phyloP scores from a whole-genome alignment of 2,888 invertebrate genomes.

The Rhagophthalmus giganteus region DNA sequence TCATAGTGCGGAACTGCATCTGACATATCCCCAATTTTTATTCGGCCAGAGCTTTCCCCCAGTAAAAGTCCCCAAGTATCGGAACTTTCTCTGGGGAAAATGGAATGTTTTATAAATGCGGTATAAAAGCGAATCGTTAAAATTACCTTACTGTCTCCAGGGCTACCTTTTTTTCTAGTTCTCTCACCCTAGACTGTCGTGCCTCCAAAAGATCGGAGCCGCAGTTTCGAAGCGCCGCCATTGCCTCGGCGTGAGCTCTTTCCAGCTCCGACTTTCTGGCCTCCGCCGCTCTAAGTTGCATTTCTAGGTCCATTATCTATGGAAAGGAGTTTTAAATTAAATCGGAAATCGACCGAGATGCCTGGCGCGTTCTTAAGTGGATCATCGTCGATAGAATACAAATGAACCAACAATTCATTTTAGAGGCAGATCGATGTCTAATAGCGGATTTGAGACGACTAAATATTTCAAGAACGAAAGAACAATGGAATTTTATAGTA shows the following conservation, averaged over 20 bases:
- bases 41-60: constrained; percentile 7
- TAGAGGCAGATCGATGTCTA: constrained; percentile 9
- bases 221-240: constrained; percentile 61
- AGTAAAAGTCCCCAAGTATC: constrained; percentile 9
- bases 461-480: no score
- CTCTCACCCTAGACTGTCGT: constrained; percentile 80
- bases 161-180: constrained; percentile 86
- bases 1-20: constrained; percentile 8
- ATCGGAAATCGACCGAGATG: constrained; percentile 3
- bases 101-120: constrained; percentile 1
- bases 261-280: constrained; percentile 75
- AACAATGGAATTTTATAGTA: no score
- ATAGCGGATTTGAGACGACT: no score
- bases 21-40: constrained; percentile 1
- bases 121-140: neutral
- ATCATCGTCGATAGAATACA: constrained; percentile 11
- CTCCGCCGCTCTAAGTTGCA: constrained; percentile 80
- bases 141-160: constrained; percentile 53
- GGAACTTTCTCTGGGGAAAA: constrained; percentile 7
- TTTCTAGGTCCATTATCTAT: constrained; percentile 62
- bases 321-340: neutral
- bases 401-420: constrained; percentile 13
- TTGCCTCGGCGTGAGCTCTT: constrained; percentile 76
- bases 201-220: constrained; percentile 69
- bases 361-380: constrained; percentile 10